phyloP scores from a whole-genome alignment of 2,797 vertebrate genomes.

The Sebastes steindachneri region DNA sequence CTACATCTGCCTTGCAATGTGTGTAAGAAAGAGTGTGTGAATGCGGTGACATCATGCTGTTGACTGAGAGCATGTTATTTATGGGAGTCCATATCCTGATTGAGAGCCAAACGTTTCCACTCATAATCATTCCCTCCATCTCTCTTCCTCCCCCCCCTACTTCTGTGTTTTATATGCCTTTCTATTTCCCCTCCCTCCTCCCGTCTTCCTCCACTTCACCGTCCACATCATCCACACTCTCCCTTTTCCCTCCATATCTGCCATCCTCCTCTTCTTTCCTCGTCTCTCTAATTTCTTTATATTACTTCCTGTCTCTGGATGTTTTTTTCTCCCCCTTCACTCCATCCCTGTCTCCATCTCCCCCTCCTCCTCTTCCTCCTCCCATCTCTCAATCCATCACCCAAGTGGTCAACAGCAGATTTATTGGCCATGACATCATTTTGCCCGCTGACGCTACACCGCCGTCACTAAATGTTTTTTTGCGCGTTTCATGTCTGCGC shows the following conservation, averaged over 20 bases:
- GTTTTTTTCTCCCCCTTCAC: neutral
- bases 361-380: neutral
- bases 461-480: slow-evolving; percentile 14
- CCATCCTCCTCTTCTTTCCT: neutral
- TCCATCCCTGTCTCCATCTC: slow-evolving; percentile 13
- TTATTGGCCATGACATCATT: slow-evolving; percentile 59
- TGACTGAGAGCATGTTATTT: slow-evolving; percentile 67
- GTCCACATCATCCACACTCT: neutral
- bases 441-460: slow-evolving; percentile 12
- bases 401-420: slow-evolving; percentile 47
- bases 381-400: slow-evolving; percentile 31
- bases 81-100: slow-evolving; percentile 74
- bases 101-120: slow-evolving; percentile 63
- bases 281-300: neutral
- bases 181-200: neutral
- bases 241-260: neutral
- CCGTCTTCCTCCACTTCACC: neutral
- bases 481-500: slow-evolving; percentile 16
- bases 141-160: neutral
- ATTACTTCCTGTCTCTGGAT: neutral
- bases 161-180: neutral
- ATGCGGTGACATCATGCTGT: slow-evolving; percentile 61
- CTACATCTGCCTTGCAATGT: neutral
- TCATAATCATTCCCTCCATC: slow-evolving; percentile 55
- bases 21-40: neutral